Percentiles rank a stretch among this genome's conserved stretches.
Conservation (phyloP, 2,113 vertebrate species). For the Cheilinus undulatus region DNA sequence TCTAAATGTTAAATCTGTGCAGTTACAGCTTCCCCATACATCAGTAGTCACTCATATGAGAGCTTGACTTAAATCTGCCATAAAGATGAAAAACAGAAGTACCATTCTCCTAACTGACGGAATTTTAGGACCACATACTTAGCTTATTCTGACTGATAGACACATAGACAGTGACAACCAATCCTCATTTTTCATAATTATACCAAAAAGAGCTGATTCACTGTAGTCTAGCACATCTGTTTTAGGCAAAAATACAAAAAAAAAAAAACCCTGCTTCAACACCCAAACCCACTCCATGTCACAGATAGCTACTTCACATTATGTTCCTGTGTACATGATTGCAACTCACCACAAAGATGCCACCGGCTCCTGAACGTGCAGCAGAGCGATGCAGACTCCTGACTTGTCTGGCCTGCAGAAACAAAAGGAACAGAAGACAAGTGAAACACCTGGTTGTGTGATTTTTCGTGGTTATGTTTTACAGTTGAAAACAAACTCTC, state of each 20-base stretch:
- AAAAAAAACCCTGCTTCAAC: no score
- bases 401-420: slow-evolving; percentile 85
- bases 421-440: slow-evolving; percentile 4
- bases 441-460: background rate
- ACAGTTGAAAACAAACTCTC: background rate
- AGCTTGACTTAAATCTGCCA: background rate
- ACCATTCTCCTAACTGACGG: background rate
- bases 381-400: slow-evolving; percentile 87
- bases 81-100: background rate
- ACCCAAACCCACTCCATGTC: no score
- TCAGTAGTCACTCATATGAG: background rate
- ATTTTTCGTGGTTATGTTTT: background rate
- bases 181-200: no score
- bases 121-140: background rate
- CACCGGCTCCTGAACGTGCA: slow-evolving; percentile 86
- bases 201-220: background rate
- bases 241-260: no score
- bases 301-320: no score
- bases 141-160: background rate
- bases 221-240: background rate
- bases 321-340: background rate
- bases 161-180: background rate
- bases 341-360: slow-evolving; percentile 93
- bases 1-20: background rate
- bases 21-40: background rate